Percentiles rank a stretch among this genome's conserved stretches.
These are phyloP conservation scores for Ptychoptera contaminata DNA, from an alignment of 2,888 invertebrate species.

Conservation along the genomic window DNA sequence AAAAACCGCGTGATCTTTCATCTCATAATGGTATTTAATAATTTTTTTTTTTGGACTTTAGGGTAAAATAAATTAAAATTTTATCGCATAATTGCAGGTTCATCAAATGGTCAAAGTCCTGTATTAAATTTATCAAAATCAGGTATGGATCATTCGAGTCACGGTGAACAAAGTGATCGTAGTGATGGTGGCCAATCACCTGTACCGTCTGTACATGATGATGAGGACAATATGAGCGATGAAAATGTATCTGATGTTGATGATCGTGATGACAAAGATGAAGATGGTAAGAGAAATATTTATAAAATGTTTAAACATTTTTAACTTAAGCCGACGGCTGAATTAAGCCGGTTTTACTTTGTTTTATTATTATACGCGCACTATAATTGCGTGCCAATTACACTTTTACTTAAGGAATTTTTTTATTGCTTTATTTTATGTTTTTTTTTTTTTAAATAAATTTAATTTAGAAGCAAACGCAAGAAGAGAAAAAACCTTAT, in stretches of 20 bases:
- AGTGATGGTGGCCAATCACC: conserved; percentile 41
- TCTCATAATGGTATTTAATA: conserved; percentile 63
- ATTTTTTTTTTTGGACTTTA: background rate
- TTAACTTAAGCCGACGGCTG: no score
- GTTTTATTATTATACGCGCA: no score
- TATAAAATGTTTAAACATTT: no score
- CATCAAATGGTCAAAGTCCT: conserved; percentile 81
- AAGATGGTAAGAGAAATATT: conserved; percentile 22
- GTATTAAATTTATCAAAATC: conserved; percentile 83
- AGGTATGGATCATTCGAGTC: conserved; percentile 56
- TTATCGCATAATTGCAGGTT: conserved; percentile 29
- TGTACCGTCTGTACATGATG: conserved; percentile 44
- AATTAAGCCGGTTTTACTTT: no score
- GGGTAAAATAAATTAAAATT: background rate
- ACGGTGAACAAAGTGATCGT: conserved; percentile 41
- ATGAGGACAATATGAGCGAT: conserved; percentile 66
- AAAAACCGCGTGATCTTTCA: conserved; percentile 71
- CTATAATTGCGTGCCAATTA: no score
- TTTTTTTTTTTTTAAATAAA: no score
- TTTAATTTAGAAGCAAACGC: no score
- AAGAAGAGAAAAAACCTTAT: no score
- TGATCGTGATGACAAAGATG: conserved; percentile 67
- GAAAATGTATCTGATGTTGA: conserved; percentile 78
- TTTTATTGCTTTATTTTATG: no score
- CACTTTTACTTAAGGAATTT: no score